Evolutionary conservation across 2,113 vertebrate species (phyloP).

Genomic region (Toxostoma redivivum): DNA sequence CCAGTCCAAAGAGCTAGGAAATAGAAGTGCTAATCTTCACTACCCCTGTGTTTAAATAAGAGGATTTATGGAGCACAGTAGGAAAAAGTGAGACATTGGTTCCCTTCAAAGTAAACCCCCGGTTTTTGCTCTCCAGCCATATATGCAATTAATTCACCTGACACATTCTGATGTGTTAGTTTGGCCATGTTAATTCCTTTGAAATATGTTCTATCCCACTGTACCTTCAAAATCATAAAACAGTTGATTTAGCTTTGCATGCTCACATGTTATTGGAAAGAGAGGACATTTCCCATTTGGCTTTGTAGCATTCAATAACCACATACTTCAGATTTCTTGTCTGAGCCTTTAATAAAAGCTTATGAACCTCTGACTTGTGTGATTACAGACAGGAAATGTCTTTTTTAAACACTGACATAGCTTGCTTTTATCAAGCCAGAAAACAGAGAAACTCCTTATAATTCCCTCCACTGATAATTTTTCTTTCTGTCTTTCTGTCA

Average conservation of each 20-base stretch:
- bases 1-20: background rate
- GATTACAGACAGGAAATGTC: background rate
- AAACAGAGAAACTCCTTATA: background rate
- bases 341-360: background rate
- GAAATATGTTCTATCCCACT: background rate
- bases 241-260: background rate
- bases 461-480: background rate
- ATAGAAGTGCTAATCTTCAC: background rate
- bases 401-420: background rate
- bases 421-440: background rate
- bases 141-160: accelerated
- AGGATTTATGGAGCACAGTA: background rate
- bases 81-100: background rate
- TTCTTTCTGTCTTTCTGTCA: background rate
- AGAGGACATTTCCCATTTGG: background rate
- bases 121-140: background rate
- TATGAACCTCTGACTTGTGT: background rate
- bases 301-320: background rate
- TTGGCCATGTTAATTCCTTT: background rate
- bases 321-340: background rate
- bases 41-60: background rate
- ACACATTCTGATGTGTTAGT: background rate
- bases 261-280: accelerated
- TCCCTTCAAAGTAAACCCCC: background rate
- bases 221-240: background rate